Evolutionary conservation across 2,888 invertebrate species (phyloP), one percentile per base, ranked within the genome.

Genomic region (Cataglyphis albicans): DNA sequence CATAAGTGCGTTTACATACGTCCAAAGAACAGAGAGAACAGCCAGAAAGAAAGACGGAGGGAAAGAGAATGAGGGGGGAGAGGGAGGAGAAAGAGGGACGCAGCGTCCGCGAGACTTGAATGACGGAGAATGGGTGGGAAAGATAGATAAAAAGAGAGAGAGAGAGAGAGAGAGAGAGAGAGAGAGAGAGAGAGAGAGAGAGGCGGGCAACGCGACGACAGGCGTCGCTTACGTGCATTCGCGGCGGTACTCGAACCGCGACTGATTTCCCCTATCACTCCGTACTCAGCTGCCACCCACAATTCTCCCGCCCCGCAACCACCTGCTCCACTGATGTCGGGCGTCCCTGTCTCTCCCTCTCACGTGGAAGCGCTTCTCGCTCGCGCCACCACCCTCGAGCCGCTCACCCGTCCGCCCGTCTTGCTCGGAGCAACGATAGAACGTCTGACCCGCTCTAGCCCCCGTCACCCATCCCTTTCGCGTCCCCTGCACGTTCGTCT

Each of bases 241-340:
- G 89, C 91, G 91, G 90, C 90, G 91, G 89, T 89, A 90, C 88
- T 92, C 90, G 90, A 91, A 91, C 91, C 91, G 90, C 92, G 91
- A 92, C 91, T 92, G 92, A 91, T 92, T 91, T 92, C 90, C 91
- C 91, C 92, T 92, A 92, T 91, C 92, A 87, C 89, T 90, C 75
- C 85, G 87, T 85, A 81, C 85, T 88, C 85, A 68, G 86, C 86
- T 87, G 87, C 90, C 89, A 87, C 88, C 90, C 90, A 89, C 88
- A 81, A 83, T 64, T 74, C 89, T 57, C 85, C 83, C 73, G 72
- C 78, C 84, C 85, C 80, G 75, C 81, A 68, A 68, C 78, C 65
- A 74, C 84, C 72, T 68, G 74, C 86, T 74, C 82, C 44, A 70
- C 74, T 73, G 64, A 67, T 76, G 63, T 48, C n/a, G 64, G 59